Evolutionary conservation across 1,140 invertebrate species (phyloP).

Genomic region (Drosophila orena): DNA sequence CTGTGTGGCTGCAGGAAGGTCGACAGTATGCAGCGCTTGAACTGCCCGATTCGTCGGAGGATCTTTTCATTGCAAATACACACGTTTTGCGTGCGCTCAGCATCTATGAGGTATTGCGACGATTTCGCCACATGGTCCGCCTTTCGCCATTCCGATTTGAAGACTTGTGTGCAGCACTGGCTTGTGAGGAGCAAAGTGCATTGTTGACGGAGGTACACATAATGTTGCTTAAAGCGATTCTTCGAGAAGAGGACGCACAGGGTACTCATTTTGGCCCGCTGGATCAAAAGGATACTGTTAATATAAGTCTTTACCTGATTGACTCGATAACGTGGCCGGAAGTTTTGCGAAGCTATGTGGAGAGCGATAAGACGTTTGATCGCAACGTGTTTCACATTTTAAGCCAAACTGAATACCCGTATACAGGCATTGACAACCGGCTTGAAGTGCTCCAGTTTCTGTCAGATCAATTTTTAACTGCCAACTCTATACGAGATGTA

Average conservation of each 20-base stretch:
- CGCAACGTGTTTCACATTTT: conserved; percentile 89
- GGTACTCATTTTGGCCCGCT: conserved; percentile 97
- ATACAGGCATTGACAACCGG: conserved; percentile 92
- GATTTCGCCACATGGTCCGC: conserved; percentile 95
- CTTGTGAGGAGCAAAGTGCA: conserved; percentile 95
- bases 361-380: conserved; percentile 94
- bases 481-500: conserved; percentile 96
- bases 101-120: conserved; percentile 97
- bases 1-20: conserved; percentile 92
- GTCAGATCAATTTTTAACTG: conserved; percentile 97
- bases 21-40: conserved; percentile 91
- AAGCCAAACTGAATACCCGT: conserved; percentile 94
- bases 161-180: conserved; percentile 97
- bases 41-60: conserved; percentile 95
- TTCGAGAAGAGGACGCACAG: conserved; percentile 97
- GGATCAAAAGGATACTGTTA: conserved; percentile 98
- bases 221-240: conserved; percentile 94
- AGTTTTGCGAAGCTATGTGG: conserved; percentile 93
- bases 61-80: conserved; percentile 92
- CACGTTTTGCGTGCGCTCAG: conserved; percentile 92
- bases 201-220: conserved; percentile 97
- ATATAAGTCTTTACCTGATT: conserved; percentile 95
- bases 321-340: conserved; percentile 98
- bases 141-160: conserved; percentile 97
- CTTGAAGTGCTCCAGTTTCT: conserved; percentile 95